Base-by-base conservation (phyloP, 2,797 vertebrate species). In the Zenarchopterus dispar region DNA sequence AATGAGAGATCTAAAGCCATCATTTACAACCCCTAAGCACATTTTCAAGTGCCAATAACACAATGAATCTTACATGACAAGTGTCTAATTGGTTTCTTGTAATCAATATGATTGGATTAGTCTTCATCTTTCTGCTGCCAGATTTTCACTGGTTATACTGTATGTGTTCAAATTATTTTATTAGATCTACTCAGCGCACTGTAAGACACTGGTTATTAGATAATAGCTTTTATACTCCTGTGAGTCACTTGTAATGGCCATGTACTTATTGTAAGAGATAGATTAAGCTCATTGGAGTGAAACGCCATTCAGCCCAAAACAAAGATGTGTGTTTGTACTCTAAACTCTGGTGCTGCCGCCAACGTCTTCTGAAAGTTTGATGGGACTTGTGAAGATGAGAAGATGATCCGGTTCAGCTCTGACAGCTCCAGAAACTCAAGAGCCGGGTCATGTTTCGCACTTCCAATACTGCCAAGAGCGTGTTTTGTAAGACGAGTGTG, bases 1-100 rank as follows among this genome's bases (percentile, higher is more conserved):
- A 88, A 84, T 78, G 87, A 91, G 67, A 86, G 91, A 90, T 94
- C 92, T 95, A 95, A 99, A 98, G 97, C 96, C 97, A 98, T 99
- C 94, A 93, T 94, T 96, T 97, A 95, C 96, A 94, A 97, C 92
- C 92, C 93, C 94, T 94, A 95, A 97, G 95, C 96, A 96, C 94
- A 96, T 93, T 89, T 92, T 91, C 88, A 93, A 87, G 93, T 95
- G 95, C 93, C 90, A 86, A 59, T 87, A 75, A 72, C 77, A 86
- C 57, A 75, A 89, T 71, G 61, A 85, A 85, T 88, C 82, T 82
- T 78, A 85, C 73, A 82, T 62, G 70, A 80, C 79, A 78, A 76
- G 75, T 68, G 78, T 87, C 77, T 77, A 86, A 91, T 90, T 84
- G 81, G 84, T 92, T 89, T 91, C 87, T 85, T 81, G 87, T 87